Evolutionary conservation across 2,888 invertebrate species (phyloP).

Genomic region (Steromphala cineraria): DNA sequence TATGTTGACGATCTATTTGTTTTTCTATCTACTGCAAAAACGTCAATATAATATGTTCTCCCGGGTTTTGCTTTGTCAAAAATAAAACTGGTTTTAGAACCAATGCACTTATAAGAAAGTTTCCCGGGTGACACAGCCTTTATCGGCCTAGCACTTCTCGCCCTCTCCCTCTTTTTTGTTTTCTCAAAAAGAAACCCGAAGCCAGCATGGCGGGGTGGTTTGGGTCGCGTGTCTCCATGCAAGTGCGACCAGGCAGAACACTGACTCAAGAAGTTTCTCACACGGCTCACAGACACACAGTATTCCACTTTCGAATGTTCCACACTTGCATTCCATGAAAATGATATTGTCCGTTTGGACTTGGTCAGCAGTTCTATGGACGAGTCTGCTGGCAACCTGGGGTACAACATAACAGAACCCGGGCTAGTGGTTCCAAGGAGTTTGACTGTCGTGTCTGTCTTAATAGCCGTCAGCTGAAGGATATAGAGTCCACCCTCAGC

Average conservation of each 20-base stretch:
- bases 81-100: constrained; percentile 77
- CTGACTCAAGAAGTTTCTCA: constrained; percentile 76
- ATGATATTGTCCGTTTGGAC: constrained; percentile 37
- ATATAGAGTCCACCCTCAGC: constrained; percentile 55
- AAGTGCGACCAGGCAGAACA: constrained; percentile 77
- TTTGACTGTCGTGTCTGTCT: constrained; percentile 62
- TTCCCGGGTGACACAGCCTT: constrained; percentile 53
- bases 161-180: constrained; percentile 38
- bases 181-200: constrained; percentile 70
- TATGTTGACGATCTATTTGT: constrained; percentile 78
- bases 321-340: constrained; percentile 58
- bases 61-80: constrained; percentile 77
- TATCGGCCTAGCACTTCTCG: constrained; percentile 53
- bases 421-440: constrained; percentile 62
- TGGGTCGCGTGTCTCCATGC: constrained; percentile 70
- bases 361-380: constrained; percentile 41
- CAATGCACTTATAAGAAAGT: constrained; percentile 77
- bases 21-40: constrained; percentile 78
- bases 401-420: constrained; percentile 47
- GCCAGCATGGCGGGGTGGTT: constrained; percentile 58
- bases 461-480: constrained; percentile 57
- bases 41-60: constrained; percentile 78
- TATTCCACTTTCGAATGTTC: constrained; percentile 69
- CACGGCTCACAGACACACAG: constrained; percentile 78
- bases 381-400: constrained; percentile 48